phyloP scores from a whole-genome alignment of 2,797 vertebrate genomes.

The Holocentrus rufus region DNA sequence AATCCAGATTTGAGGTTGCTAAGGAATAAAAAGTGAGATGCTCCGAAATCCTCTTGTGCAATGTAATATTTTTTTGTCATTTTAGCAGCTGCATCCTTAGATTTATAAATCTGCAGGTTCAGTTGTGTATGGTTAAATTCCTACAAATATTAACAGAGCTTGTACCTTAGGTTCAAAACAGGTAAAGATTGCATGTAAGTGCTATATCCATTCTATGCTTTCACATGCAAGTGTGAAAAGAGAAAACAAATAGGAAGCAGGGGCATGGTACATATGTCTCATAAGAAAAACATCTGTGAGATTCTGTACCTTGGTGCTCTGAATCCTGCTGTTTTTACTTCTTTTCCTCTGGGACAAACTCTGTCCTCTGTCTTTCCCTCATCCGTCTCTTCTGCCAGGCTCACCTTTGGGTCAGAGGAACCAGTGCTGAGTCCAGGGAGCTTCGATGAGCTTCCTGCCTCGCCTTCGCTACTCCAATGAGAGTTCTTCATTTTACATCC shows the following conservation, averaged over 20 bases:
- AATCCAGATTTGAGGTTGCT: too few species aligned
- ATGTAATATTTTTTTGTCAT: too few species aligned
- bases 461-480: slow-evolving; percentile 16
- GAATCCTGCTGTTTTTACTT: slow-evolving; percentile 80
- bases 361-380: slow-evolving; percentile 69
- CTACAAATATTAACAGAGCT: not conserved
- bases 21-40: too few species aligned
- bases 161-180: not conserved
- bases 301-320: slow-evolving; percentile 79
- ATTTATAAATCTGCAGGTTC: too few species aligned
- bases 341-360: slow-evolving; percentile 77
- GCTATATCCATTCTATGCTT: slow-evolving; percentile 27
- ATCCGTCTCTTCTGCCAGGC: slow-evolving; percentile 45
- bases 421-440: slow-evolving; percentile 15
- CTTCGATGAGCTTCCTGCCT: not conserved
- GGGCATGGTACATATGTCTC: not conserved
- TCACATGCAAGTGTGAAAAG: slow-evolving; percentile 31
- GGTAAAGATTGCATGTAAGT: slow-evolving; percentile 15
- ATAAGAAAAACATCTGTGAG: not conserved
- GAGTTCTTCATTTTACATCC: slow-evolving; percentile 44
- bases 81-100: too few species aligned
- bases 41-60: too few species aligned
- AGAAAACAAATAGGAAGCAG: slow-evolving; percentile 27
- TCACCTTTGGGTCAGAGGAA: slow-evolving; percentile 39
- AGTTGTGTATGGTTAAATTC: not conserved